These are phyloP conservation scores for Antennarius maculatus DNA, from an alignment of 2,797 vertebrate genomes.

Conservation along the genomic window DNA sequence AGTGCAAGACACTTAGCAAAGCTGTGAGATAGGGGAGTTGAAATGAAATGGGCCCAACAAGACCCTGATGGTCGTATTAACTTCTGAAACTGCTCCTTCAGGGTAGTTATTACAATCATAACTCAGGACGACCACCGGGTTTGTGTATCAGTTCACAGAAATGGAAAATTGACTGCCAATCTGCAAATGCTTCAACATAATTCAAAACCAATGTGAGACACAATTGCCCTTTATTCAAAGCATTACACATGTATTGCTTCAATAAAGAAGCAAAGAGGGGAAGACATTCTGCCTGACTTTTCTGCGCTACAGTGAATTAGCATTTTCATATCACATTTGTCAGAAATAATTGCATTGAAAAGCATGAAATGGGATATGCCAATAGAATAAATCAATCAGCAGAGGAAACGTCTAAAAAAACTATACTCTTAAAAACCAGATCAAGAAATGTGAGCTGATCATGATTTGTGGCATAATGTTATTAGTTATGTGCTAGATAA, in stretches of 20 bases:
- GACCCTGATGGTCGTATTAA: constrained; percentile 32
- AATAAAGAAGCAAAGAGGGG: background rate
- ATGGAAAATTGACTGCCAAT: background rate
- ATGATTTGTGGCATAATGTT: background rate
- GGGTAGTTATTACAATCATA: constrained; percentile 8
- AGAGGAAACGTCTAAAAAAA: too few relatives aligned
- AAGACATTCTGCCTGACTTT: background rate
- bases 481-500: background rate
- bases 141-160: constrained; percentile 11
- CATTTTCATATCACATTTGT: background rate
- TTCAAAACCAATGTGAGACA: background rate
- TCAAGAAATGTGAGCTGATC: background rate
- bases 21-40: constrained; percentile 8
- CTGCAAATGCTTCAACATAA: constrained; percentile 13
- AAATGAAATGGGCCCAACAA: constrained; percentile 8
- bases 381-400: too few relatives aligned
- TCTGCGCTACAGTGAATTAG: background rate
- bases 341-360: background rate
- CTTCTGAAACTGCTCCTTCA: constrained; percentile 11
- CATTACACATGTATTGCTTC: background rate
- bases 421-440: too few relatives aligned
- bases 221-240: constrained; percentile 6
- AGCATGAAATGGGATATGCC: too few relatives aligned
- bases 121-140: constrained; percentile 1
- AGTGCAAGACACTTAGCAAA: constrained; percentile 7